Evolutionary conservation across 2,113 vertebrate species (phyloP), one percentile per base, ranked within the genome.

Genomic region (Rousettus leschenaultii): DNA sequence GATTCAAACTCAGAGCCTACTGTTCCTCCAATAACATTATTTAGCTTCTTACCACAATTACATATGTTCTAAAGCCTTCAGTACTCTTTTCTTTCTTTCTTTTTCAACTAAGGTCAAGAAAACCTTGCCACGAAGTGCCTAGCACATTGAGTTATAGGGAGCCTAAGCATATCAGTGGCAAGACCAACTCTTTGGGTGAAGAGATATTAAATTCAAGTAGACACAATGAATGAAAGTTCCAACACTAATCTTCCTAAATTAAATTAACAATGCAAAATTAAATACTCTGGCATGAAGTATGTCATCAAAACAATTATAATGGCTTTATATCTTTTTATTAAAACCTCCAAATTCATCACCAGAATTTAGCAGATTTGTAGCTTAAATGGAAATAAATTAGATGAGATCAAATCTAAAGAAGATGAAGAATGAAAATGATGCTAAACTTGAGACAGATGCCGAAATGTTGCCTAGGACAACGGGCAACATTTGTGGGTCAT

Each of bases 361-460:
- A 68, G 38, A 77, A 92, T 77, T 85, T 35, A 84, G 70, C 12
- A 83, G 16, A 84, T 66, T 33, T 87, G 0, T 77, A 95, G 2
- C 35, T 93, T 87, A 79, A 45, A 83, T 2, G 82, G 22, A 87
- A 95, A 95, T 86, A 53, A 92, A 90, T 78, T 30, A 65, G 8
- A 73, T 55, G 6, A 96, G 92, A 71, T 71, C n/a, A 92, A 95
- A 94, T 88, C 40, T 79, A 86, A 84, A 91, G 7, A 73, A 78
- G 30, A 48, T 33, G 4, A 86, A 63, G 35, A 53, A 83, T 70
- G 13, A 96, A 94, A 94, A 93, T 40, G 53, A 82, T 33, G 26
- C 33, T 88, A 94, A 92, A 94, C 68, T 33, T 66, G 35, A 89
- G 68, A 86, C 22, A 95, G 63, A 53, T 71, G 89, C 14, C 16